Evolutionary conservation across 2,888 invertebrate species (phyloP).

Genomic region (Harpalus rufipes): DNA sequence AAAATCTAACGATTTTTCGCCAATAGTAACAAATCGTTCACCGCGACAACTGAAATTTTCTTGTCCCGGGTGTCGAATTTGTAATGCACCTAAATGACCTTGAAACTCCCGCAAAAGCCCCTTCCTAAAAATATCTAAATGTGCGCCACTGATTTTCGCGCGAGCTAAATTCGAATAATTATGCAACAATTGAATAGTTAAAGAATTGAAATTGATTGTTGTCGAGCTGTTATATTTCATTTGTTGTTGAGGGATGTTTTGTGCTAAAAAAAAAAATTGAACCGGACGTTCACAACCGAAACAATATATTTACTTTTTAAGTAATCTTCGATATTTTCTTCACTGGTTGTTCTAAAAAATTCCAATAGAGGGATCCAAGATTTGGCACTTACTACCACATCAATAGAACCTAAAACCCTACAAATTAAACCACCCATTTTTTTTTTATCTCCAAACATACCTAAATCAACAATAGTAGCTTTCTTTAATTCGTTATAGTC

Average conservation of each 20-base stretch:
- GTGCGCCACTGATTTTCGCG: slow-evolving; percentile 22
- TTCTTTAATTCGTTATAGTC: slow-evolving; percentile 84
- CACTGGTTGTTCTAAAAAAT: slow-evolving; percentile 85
- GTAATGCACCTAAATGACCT: slow-evolving; percentile 44
- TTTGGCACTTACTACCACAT: slow-evolving; percentile 93
- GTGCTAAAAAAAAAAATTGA: not conserved
- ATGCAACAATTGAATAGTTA: slow-evolving; percentile 19
- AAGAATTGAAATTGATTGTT: slow-evolving; percentile 16
- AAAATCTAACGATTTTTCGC: slow-evolving; percentile 38
- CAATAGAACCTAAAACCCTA: slow-evolving; percentile 82
- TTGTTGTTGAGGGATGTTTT: not conserved
- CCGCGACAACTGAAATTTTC: slow-evolving; percentile 4
- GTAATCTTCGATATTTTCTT: slow-evolving; percentile 4
- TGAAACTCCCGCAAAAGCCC: not conserved
- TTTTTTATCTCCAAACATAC: not conserved
- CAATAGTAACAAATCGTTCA: slow-evolving; percentile 55
- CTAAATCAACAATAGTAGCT: slow-evolving; percentile 90
- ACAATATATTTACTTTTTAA: not conserved
- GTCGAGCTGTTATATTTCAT: not conserved
- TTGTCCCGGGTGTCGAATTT: slow-evolving; percentile 18
- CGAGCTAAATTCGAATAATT: slow-evolving; percentile 9
- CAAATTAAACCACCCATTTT: not conserved
- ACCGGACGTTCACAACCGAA: not conserved
- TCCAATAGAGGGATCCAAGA: slow-evolving; percentile 97
- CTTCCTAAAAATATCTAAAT: slow-evolving; percentile 19